phyloP scores from a whole-genome alignment of 2,113 vertebrate species.

The Thryonomys swinderianus region DNA sequence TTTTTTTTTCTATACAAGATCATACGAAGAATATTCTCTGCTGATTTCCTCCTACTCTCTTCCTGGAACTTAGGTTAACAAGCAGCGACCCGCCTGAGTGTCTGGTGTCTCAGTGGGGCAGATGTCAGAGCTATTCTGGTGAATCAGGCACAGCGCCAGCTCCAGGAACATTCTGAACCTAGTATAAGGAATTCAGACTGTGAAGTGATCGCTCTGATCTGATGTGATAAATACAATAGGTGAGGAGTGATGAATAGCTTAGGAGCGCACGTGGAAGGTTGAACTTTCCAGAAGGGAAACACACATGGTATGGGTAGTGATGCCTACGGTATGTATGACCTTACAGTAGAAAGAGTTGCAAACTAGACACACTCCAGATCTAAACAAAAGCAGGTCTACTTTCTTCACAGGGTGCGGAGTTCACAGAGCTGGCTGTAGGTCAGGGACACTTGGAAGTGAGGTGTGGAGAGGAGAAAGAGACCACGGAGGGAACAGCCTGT shows the following conservation, averaged over 20 bases:
- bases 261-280: neutral
- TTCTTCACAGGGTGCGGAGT: neutral
- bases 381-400: no score
- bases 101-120: neutral
- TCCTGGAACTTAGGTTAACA: neutral
- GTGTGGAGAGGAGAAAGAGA: neutral
- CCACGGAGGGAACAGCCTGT: fast-evolving
- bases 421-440: neutral
- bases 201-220: neutral
- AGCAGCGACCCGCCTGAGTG: neutral
- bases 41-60: neutral
- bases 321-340: no score
- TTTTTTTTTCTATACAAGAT: neutral
- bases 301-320: no score
- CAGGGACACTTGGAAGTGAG: neutral
- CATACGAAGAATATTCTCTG: neutral
- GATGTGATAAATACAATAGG: neutral
- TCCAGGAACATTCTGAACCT: neutral
- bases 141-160: neutral
- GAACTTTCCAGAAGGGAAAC: neutral
- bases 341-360: neutral
- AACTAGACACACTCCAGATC: no score
- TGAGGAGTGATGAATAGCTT: neutral
- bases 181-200: neutral
- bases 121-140: neutral